Evolutionary conservation across 2,113 vertebrate species (phyloP).

Genomic region (Aspiorhynchus laticeps): DNA sequence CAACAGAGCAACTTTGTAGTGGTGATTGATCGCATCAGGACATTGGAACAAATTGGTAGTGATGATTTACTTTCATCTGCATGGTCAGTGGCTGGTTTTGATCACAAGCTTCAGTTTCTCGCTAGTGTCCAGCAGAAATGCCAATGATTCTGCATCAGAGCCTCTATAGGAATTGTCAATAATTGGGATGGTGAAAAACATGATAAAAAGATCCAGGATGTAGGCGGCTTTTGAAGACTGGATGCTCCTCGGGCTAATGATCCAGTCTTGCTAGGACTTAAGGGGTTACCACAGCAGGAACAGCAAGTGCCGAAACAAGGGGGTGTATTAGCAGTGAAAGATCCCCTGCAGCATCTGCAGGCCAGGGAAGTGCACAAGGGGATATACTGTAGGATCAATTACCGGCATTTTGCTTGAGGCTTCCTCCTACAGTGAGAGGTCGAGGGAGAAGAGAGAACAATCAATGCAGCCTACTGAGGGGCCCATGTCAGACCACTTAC

Average conservation of each 20-base stretch:
- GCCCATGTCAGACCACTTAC: slow-evolving; percentile 61
- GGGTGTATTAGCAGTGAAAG: slow-evolving; percentile 37
- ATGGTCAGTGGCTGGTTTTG: slow-evolving; percentile 64
- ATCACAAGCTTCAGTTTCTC: slow-evolving; percentile 53
- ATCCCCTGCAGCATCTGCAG: slow-evolving; percentile 50
- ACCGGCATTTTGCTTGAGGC: slow-evolving; percentile 73
- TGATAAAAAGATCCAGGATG: slow-evolving; percentile 17
- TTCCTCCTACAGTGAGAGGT: slow-evolving; percentile 67
- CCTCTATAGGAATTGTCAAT: slow-evolving; percentile 53
- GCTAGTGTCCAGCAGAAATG: slow-evolving; percentile 51
- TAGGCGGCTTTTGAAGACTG: slow-evolving; percentile 28
- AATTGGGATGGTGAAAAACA: slow-evolving; percentile 35
- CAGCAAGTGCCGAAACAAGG: slow-evolving; percentile 23
- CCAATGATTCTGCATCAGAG: slow-evolving; percentile 56
- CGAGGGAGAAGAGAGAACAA: slow-evolving; percentile 63
- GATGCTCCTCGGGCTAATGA: slow-evolving; percentile 11
- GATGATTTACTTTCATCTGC: slow-evolving; percentile 66
- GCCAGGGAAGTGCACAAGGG: slow-evolving; percentile 64
- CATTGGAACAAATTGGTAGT: slow-evolving; percentile 63
- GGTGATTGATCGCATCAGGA: slow-evolving; percentile 63
- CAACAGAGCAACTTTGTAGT: slow-evolving; percentile 44
- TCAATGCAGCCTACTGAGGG: slow-evolving; percentile 68
- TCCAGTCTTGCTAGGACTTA: slow-evolving; percentile 23
- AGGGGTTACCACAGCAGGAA: slow-evolving; percentile 31
- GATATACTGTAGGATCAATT: slow-evolving; percentile 73